Evolutionary conservation across 2,797 vertebrate species (phyloP).

Genomic region (Gymnodraco acuticeps): DNA sequence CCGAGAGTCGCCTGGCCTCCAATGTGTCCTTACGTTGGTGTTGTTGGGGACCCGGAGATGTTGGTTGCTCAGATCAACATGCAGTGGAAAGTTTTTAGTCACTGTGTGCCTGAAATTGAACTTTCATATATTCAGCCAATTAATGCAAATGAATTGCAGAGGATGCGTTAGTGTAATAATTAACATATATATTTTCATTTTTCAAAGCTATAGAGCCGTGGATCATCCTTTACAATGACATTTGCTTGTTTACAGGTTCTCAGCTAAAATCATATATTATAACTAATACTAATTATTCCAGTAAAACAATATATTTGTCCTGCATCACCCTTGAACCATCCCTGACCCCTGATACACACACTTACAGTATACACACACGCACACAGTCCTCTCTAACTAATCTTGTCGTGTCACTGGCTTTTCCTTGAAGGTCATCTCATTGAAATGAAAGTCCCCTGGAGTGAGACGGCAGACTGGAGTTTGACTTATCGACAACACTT

Average conservation of each 20-base stretch:
- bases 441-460: conserved; percentile 47
- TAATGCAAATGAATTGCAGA: conserved; percentile 5
- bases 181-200: neutral
- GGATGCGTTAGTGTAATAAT: neutral
- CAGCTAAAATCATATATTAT: neutral
- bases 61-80: neutral
- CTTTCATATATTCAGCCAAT: neutral
- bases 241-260: neutral
- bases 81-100: neutral
- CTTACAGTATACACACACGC: conserved; percentile 8
- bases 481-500: conserved; percentile 44
- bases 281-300: neutral
- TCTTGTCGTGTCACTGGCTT: conserved; percentile 47
- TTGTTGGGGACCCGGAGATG: neutral
- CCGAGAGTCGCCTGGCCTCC: conserved; percentile 21
- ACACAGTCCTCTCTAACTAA: conserved; percentile 40
- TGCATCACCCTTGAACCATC: conserved; percentile 10
- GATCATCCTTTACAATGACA: neutral
- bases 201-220: neutral
- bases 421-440: conserved; percentile 57
- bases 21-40: conserved; percentile 6
- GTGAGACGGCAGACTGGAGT: conserved; percentile 26
- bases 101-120: neutral
- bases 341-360: neutral
- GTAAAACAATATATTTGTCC: no score